Conservation (phyloP, 1,140 invertebrate genomes). For the Caenorhabditis inopinata region DNA sequence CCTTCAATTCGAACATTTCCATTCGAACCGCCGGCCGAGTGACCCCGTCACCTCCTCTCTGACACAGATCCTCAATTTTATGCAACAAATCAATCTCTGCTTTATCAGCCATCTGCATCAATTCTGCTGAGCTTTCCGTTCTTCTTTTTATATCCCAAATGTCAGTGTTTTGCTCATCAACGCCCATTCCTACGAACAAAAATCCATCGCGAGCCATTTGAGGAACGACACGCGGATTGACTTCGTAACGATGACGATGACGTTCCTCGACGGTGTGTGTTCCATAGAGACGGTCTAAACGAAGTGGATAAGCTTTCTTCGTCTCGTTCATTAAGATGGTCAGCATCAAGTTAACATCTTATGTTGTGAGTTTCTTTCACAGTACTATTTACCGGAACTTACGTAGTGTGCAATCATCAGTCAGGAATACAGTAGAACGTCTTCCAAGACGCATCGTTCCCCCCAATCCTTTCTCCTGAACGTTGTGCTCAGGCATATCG, state of each 20-base stretch:
- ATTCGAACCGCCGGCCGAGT: conserved; percentile 73
- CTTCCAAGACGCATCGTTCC: conserved; percentile 97
- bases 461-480: conserved; percentile 76
- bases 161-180: conserved; percentile 66
- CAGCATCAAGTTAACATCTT: no score
- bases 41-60: conserved; percentile 55
- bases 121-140: conserved; percentile 55
- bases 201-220: conserved; percentile 80
- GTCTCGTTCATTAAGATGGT: not conserved
- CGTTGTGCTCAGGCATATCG: conserved; percentile 98
- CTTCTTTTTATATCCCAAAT: conserved; percentile 4
- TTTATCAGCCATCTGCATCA: conserved; percentile 53
- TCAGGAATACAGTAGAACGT: conserved; percentile 79
- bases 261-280: conserved; percentile 81
- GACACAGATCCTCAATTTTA: conserved; percentile 59
- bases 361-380: no score
- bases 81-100: conserved; percentile 49
- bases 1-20: conserved; percentile 77
- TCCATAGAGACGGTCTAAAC: conserved; percentile 53
- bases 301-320: not conserved
- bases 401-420: conserved; percentile 53
- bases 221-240: conserved; percentile 81
- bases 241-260: conserved; percentile 84
- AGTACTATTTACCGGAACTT: no score
- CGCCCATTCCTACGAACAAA: conserved; percentile 80